phyloP scores from a whole-genome alignment of 2,888 invertebrate genomes.

The Philereme transversata region DNA sequence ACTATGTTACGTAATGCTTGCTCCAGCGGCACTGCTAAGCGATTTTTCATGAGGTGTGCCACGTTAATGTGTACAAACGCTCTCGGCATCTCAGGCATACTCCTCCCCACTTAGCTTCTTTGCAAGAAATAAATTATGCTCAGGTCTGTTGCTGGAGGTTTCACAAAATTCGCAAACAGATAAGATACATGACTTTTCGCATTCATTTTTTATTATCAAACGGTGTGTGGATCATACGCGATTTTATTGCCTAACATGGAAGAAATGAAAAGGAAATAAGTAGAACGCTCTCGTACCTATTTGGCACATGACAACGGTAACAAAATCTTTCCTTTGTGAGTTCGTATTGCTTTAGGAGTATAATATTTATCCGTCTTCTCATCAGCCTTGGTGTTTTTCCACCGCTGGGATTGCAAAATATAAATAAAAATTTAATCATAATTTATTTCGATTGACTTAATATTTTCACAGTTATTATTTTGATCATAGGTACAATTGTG shows the following conservation, averaged over 20 bases:
- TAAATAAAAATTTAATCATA: too few relatives aligned
- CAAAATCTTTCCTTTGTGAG: conserved; percentile 21
- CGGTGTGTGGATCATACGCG: conserved; percentile 33
- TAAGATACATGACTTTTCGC: conserved; percentile 48
- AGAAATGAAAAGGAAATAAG: conserved; percentile 31
- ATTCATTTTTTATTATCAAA: conserved; percentile 38
- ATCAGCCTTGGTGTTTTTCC: conserved; percentile 3
- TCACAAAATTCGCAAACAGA: conserved; percentile 66
- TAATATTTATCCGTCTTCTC: conserved; percentile 16
- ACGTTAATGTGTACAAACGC: conserved; percentile 81
- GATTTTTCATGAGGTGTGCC: conserved; percentile 80
- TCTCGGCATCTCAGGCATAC: conserved; percentile 71
- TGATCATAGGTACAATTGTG: too few relatives aligned
- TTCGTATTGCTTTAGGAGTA: conserved; percentile 13
- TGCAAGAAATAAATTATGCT: conserved; percentile 79
- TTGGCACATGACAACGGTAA: conserved; percentile 12
- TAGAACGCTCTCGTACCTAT: conserved; percentile 20
- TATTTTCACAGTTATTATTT: too few relatives aligned
- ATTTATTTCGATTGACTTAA: too few relatives aligned
- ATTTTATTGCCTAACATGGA: conserved; percentile 34
- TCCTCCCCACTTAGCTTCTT: conserved; percentile 65
- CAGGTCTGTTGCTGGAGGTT: conserved; percentile 54
- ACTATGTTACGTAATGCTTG: conserved; percentile 55
- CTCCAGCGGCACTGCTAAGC: conserved; percentile 72
- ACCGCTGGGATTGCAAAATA: conserved; percentile 4